Conservation (phyloP, 2,888 invertebrate species). For the Papilio elwesi region DNA sequence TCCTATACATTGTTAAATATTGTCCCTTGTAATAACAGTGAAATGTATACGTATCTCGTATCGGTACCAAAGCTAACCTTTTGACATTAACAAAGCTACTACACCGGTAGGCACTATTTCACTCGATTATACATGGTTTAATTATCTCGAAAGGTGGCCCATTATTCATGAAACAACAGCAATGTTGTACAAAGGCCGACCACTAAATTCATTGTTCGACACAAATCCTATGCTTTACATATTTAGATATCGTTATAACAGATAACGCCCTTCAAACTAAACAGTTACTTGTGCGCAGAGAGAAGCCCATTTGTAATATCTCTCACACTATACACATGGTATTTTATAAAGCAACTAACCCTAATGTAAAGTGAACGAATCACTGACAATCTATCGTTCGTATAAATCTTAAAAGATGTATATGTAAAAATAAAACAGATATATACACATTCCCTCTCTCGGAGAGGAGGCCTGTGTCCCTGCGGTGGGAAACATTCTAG, state of each 20-base stretch:
- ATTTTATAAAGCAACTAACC: no score
- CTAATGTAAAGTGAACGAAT: no score
- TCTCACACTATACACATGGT: no score
- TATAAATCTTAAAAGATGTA: no score
- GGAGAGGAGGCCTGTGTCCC: no score
- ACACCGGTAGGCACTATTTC: conserved; percentile 46
- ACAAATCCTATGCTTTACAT: conserved; percentile 36
- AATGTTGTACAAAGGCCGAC: conserved; percentile 35
- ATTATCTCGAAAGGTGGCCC: conserved; percentile 45
- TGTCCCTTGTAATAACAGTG: not conserved
- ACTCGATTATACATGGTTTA: conserved; percentile 46
- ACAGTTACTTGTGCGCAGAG: conserved; percentile 11
- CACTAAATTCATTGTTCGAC: conserved; percentile 40
- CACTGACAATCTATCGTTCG: no score
- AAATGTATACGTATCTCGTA: conserved; percentile 33
- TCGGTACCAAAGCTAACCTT: conserved; percentile 44
- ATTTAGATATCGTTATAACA: conserved; percentile 22
- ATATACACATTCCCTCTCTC: no score
- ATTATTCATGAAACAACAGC: conserved; percentile 42
- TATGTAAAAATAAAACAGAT: no score
- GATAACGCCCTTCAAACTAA: conserved; percentile 25
- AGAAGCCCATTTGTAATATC: not conserved
- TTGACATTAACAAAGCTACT: conserved; percentile 46
- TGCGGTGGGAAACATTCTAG: no score
- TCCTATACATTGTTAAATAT: not conserved